Evolutionary conservation across 2,888 invertebrate species (phyloP).

Genomic region (Oscheius onirici): DNA sequence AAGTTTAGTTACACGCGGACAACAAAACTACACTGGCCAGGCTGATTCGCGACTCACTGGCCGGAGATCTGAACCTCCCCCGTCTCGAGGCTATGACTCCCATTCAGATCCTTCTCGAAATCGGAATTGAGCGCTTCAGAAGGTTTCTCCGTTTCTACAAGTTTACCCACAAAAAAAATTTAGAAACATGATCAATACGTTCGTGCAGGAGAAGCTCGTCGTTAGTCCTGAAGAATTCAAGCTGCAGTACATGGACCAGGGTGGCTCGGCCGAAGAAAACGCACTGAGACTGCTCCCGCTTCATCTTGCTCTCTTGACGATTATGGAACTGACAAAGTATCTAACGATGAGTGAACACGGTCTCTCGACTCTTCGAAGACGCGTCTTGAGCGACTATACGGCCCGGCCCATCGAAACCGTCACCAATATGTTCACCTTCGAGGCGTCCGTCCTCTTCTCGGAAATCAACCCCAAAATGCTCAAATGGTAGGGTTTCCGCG

Average conservation of each 20-base stretch:
- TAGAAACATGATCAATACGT: slow-evolving; percentile 25
- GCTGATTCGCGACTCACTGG: slow-evolving; percentile 33
- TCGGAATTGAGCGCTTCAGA: slow-evolving; percentile 35
- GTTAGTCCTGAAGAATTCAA: background rate
- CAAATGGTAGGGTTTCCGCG: slow-evolving; percentile 9
- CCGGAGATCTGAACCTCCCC: slow-evolving; percentile 34
- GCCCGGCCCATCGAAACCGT: background rate
- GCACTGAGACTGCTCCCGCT: slow-evolving; percentile 18
- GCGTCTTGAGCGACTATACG: slow-evolving; percentile 17
- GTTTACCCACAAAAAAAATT: background rate
- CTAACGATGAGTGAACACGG: slow-evolving; percentile 5
- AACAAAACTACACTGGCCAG: slow-evolving; percentile 35
- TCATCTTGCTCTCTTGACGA: slow-evolving; percentile 31
- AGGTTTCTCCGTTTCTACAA: slow-evolving; percentile 24
- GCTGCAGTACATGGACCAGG: background rate
- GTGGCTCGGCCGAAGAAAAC: slow-evolving; percentile 9
- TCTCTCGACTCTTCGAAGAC: slow-evolving; percentile 4
- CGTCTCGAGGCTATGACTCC: slow-evolving; percentile 35
- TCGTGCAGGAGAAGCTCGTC: slow-evolving; percentile 20
- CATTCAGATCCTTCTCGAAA: slow-evolving; percentile 35
- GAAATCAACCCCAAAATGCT: slow-evolving; percentile 21
- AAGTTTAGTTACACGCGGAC: slow-evolving; percentile 33
- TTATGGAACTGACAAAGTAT: slow-evolving; percentile 27
- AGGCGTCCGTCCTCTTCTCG: slow-evolving; percentile 23
- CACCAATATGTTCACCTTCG: slow-evolving; percentile 5